Evolutionary conservation across 1,140 invertebrate species (phyloP), one percentile per base, ranked within the genome.

Genomic region (Conus ventricosus): DNA sequence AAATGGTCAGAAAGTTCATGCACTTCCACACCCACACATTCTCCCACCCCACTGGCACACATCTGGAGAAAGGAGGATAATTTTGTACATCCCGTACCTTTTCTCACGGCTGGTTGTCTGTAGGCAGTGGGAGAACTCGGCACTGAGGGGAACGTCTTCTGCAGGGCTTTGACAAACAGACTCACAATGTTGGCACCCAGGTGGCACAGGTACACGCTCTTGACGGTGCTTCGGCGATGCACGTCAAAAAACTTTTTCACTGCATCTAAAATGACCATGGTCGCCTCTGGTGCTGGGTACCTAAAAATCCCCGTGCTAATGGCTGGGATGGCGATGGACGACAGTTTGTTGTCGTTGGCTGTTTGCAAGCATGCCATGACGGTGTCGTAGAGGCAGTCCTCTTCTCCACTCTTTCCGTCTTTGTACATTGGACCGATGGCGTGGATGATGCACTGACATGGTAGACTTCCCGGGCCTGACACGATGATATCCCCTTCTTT

Each of bases 261-360:
- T 0, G 81, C 83, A 53, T 90, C 84, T 13, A 82, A 71, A 71
- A 92, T 92, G 11, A 90, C 88, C 25, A 80, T 84, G 15, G 88
- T 89, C 20, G 90, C 89, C 27, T 87, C 84, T 10, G 87, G 5
- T 3, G 75, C 2, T 27, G 91, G 91, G 76, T 90, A 91, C 5
- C 85, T 76, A 89, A 91, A 92, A 17, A 92, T 89, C 8, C 92
- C 92, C 20, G 92, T 82, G 84, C 90, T 90, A 23, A 92, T 60
- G 23, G 92, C 91, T n/a, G 88, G 88, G 17, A 88, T 54, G 20
- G 88, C 88, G 76, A 88, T 84, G 3, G 87, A 88, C 6, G 57
- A 51, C 55, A 63, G 83, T 39, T 60, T 54, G 17, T 27, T 1
- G 39, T 53, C 23, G 8, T 25, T 57, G 57, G 87, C 83, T 3